Percentiles rank a stretch among this genome's conserved stretches.
phyloP scores from a whole-genome alignment of 2,113 vertebrate species.

The Etheostoma cragini region DNA sequence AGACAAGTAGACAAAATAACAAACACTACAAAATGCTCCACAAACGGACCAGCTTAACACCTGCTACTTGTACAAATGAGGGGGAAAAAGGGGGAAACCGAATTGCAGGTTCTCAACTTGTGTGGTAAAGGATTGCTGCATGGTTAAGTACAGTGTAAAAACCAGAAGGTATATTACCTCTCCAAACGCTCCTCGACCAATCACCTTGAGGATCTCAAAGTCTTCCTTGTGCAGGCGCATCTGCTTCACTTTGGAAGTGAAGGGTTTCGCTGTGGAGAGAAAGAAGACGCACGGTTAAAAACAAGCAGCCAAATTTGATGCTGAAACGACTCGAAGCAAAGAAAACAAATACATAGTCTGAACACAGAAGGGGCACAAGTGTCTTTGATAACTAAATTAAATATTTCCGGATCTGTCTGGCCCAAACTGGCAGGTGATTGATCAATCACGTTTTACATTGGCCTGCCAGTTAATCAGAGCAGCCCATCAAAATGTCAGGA shows the following conservation, averaged over 20 bases:
- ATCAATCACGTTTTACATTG: background rate
- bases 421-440: background rate
- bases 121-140: background rate
- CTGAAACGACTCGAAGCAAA: background rate
- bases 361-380: background rate
- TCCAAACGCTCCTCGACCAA: constrained; percentile 98
- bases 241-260: constrained; percentile 98
- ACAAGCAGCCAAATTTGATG: background rate
- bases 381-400: background rate
- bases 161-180: constrained; percentile 88
- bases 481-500: background rate
- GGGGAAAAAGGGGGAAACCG: background rate
- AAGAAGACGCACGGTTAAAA: constrained; percentile 35
- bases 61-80: constrained; percentile 7
- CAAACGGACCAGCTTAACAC: constrained; percentile 5
- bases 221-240: constrained; percentile 98
- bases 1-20: background rate
- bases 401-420: background rate
- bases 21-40: background rate
- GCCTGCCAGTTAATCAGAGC: background rate
- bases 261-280: constrained; percentile 92
- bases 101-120: constrained; percentile 13
- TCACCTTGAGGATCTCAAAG: constrained; percentile 99
- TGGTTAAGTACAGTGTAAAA: constrained; percentile 5
- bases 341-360: background rate